Base-by-base conservation (phyloP, 92 coral and sea anemone species). In the Epizoanthus ramosus region DNA sequence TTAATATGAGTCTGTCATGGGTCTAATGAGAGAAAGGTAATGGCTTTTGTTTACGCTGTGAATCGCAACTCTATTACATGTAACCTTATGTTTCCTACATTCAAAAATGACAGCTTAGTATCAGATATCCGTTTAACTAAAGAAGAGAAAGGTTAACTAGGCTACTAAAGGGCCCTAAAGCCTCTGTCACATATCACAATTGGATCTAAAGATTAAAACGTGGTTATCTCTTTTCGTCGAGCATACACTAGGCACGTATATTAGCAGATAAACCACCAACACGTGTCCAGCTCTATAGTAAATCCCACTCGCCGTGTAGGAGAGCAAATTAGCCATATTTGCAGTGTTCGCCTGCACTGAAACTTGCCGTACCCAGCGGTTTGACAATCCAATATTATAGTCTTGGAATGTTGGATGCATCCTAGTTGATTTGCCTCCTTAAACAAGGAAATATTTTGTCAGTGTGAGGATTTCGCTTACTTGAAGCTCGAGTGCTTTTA, bases 171-270 rank as follows among this genome's bases (percentile, higher is more conserved):
- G 43, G 43, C 43, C 43, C 43, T 37, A 28, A 37, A 63, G 17
- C 52, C 45, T 8, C 16, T 61, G 31, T 45, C 57, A 5, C 24
- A 60, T 76, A 76, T 76, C 59, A 63, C 15, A 43, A 37, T 39
- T 60, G 23, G 64, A 63, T 77, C 82, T 61, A 16, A 23, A 66
- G 57, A 61, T 59, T 22, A 63, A 61, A 63, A 77, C 66, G 41
- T 77, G 82, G 66, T 77, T 77, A 77, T 77, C 71, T 77, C 21
- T n/a, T 39, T 33, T 8, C 10, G 16, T 16, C 43, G 54, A 50
- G 35, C 69, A 37, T 69, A 75, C 81, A 12, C 81, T 22, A 56
- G 6, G 82, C n/a, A 35, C 33, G 4, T 57, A 21, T 57, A 21
- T 4, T 9, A 35, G 31, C 24, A 75, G n/a, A 8, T 3, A 0